phyloP scores from a whole-genome alignment of 1,140 invertebrate species.

The Callitettix versicolor region DNA sequence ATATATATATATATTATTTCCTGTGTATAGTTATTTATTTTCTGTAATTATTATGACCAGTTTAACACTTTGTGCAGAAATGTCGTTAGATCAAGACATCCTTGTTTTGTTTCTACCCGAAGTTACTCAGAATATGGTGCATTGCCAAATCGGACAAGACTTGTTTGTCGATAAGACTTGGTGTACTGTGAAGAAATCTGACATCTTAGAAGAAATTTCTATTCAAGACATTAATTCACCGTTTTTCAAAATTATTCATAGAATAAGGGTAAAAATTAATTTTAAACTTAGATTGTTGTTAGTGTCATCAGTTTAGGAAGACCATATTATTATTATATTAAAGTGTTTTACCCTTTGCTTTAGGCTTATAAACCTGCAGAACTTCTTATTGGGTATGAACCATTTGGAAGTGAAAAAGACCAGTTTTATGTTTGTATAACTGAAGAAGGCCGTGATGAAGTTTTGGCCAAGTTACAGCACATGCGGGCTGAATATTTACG shows the following conservation, averaged over 20 bases:
- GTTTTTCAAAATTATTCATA: constrained; percentile 40
- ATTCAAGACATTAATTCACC: constrained; percentile 37
- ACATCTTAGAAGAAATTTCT: constrained; percentile 34
- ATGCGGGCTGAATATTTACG: constrained; percentile 43
- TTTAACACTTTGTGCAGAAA: too few relatives aligned
- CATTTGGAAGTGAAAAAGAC: constrained; percentile 41
- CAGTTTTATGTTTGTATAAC: constrained; percentile 61
- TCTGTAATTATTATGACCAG: too few relatives aligned
- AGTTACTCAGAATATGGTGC: constrained; percentile 37
- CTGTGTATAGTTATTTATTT: too few relatives aligned
- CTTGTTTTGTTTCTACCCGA: constrained; percentile 2
- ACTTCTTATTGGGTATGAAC: constrained; percentile 56
- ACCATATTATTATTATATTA: background rate
- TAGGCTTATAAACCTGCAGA: constrained; percentile 39
- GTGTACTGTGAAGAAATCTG: constrained; percentile 43
- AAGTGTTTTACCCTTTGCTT: background rate
- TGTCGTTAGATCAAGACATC: constrained; percentile 8
- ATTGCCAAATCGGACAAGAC: constrained; percentile 39
- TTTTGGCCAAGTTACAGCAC: constrained; percentile 39
- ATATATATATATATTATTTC: too few relatives aligned
- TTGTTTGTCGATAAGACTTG: constrained; percentile 63
- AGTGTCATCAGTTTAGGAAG: background rate
- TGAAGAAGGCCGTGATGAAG: constrained; percentile 34
- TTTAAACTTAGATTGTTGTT: background rate
- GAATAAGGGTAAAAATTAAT: constrained; percentile 34